Conservation (phyloP, 2,888 invertebrate species). For the Pterostichus niger region DNA sequence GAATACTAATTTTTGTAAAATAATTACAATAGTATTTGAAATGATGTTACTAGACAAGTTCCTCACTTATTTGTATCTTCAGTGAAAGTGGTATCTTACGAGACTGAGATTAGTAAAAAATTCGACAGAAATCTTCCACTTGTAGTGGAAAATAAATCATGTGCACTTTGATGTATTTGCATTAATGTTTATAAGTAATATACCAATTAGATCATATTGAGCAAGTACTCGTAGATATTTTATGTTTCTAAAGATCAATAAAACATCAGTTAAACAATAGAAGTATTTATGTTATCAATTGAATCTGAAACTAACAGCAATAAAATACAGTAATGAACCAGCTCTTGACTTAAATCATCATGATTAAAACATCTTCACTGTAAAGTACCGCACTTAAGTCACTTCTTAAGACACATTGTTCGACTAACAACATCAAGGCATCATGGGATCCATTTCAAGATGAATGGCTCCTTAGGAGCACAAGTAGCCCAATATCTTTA, state of each 20-base stretch:
- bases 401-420: constrained; percentile 26
- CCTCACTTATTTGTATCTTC: too few species aligned
- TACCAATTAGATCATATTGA: too few species aligned
- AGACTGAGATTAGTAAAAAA: too few species aligned
- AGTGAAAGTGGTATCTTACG: too few species aligned
- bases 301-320: background rate
- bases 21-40: too few species aligned
- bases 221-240: too few species aligned
- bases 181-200: background rate
- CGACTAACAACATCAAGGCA: background rate
- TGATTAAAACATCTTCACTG: constrained; percentile 34
- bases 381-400: constrained; percentile 30
- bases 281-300: constrained; percentile 8
- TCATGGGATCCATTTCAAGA: constrained; percentile 4
- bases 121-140: too few species aligned
- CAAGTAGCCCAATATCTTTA: constrained; percentile 11
- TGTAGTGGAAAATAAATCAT: too few species aligned
- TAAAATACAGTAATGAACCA: constrained; percentile 1
- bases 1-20: too few species aligned
- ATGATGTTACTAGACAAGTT: too few species aligned
- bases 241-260: background rate
- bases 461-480: background rate
- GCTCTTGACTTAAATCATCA: constrained; percentile 20
- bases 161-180: background rate
- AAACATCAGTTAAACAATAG: background rate